Percentiles rank a stretch among this genome's conserved stretches.
phyloP scores from a whole-genome alignment of 2,888 invertebrate species.

The Tromatobia lineatoria region DNA sequence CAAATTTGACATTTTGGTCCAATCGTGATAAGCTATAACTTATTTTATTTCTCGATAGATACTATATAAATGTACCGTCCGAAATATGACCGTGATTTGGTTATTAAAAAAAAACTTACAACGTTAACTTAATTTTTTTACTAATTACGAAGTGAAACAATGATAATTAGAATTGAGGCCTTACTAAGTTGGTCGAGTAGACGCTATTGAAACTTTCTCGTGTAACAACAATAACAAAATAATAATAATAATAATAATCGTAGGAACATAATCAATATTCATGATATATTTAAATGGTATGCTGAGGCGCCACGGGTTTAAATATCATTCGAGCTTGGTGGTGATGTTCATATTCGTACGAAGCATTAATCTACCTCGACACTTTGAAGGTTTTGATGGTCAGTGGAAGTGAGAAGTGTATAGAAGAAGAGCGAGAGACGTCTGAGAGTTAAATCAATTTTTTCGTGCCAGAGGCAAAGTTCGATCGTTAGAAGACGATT shows the following conservation, averaged over 20 bases:
- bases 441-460: slow-evolving; percentile 67
- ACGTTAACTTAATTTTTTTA: too few relatives aligned
- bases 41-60: too few relatives aligned
- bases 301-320: slow-evolving; percentile 34
- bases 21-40: too few relatives aligned
- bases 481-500: slow-evolving; percentile 42
- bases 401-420: slow-evolving; percentile 18
- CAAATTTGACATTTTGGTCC: too few relatives aligned
- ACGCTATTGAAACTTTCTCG: neutral
- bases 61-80: too few relatives aligned
- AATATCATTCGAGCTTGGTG: slow-evolving; percentile 32
- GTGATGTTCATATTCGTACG: slow-evolving; percentile 28
- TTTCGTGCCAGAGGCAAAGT: slow-evolving; percentile 51
- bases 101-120: too few relatives aligned
- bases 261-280: neutral
- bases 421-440: neutral
- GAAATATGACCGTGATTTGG: too few relatives aligned
- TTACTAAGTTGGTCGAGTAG: too few relatives aligned
- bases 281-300: neutral
- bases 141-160: too few relatives aligned
- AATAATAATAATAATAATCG: neutral
- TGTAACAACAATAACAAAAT: neutral
- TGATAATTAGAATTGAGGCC: too few relatives aligned
- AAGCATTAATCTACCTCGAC: slow-evolving; percentile 56
- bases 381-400: slow-evolving; percentile 31